Base-by-base conservation (phyloP, 1,140 invertebrate genomes). In the Drosophila subobscura region DNA sequence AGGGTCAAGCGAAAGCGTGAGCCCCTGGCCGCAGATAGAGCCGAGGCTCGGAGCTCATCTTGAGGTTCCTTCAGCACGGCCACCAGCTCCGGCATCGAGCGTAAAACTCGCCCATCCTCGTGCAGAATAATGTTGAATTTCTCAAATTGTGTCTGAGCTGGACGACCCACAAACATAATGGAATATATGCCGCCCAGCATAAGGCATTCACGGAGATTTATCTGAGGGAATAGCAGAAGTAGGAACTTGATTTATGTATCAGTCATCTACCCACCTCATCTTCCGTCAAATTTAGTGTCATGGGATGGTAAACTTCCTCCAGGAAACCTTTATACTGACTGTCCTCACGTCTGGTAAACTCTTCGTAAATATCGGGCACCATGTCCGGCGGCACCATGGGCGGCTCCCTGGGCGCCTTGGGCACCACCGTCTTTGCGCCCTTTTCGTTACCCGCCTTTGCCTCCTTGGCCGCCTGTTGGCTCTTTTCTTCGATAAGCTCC, bases 121-220 rank as follows among this genome's bases (percentile, higher is more conserved):
- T 90, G 84, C 27, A 84, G 47, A 0, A 78, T 53, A 3, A 89
- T 67, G 42, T 78, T 86, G 22, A 86, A 86, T 5, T 52, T 64
- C 20, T 79, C 40, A n/a, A 64, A 90, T 5, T 79, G 50, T 0
- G 58, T 71, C 40, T 77, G 68, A 0, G 5, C 2, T 5, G 83
- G 72, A 3, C 65, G 75, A 5, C 58, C 64, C 5, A 90, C 63
- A 46, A 77, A 77, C 40, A 64, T 45, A 0, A 90, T 41, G 4
- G 74, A 76, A 49, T 89, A 90, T 1, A 86, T 12, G 0, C 89
- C 89, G 10, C 89, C 89, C 23, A 90, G 29, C 3, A 90, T 60
- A 0, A 89, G 51, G 47, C 61, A 16, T 27, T 89, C 49, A 4
- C 85, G 60, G 0, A 90, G 45, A 71, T 90, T 90, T 1, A 90